Conservation (phyloP, 2,797 vertebrate species). For the Orientallactaga sibirica region DNA sequence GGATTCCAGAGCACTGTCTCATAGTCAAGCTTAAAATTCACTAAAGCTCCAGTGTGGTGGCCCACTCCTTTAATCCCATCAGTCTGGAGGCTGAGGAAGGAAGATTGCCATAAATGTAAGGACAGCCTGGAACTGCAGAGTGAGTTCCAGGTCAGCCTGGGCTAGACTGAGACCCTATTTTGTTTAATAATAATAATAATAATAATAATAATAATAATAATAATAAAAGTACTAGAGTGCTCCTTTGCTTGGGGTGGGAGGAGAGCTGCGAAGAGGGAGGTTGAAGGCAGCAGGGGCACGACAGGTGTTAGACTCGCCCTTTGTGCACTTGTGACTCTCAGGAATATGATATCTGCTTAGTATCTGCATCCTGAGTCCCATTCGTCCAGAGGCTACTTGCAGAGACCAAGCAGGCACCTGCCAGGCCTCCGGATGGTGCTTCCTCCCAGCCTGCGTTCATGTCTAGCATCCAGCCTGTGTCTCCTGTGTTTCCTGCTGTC, state of each 20-base stretch:
- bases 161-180: too few species aligned
- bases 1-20: constrained; percentile 7
- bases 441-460: background rate
- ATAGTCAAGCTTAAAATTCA: background rate
- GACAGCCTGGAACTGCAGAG: too few species aligned
- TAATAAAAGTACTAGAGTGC: background rate
- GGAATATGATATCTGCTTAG: background rate
- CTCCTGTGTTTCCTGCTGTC: background rate
- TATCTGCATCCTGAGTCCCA: background rate
- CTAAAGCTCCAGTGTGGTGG: too few species aligned
- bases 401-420: background rate
- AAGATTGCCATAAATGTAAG: too few species aligned
- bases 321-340: background rate
- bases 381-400: background rate
- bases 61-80: too few species aligned
- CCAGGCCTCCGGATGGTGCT: rapidly evolving
- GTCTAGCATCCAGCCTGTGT: background rate
- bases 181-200: too few species aligned
- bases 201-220: too few species aligned
- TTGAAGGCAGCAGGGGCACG: background rate
- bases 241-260: background rate
- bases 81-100: too few species aligned
- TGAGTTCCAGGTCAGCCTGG: too few species aligned
- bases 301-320: background rate
- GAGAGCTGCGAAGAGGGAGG: background rate